A percentile compares a stretch with the other conserved stretches of the same genome.
Conservation (phyloP, 2,113 vertebrate species). For the Paracyprichromis sp. region DNA sequence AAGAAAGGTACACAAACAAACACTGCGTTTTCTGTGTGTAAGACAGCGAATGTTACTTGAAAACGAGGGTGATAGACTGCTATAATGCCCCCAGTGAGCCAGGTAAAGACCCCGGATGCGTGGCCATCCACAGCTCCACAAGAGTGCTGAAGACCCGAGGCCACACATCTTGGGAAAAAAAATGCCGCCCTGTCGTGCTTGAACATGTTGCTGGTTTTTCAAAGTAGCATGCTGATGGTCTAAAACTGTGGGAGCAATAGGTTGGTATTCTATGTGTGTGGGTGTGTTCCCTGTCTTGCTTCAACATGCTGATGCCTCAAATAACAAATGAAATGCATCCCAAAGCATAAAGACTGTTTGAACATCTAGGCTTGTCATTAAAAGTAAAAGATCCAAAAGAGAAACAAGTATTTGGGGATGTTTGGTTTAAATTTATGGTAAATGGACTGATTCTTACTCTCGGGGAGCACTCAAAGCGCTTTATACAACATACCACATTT, state of each 20-base stretch:
- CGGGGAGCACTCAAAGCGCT: no score
- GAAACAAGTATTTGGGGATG: no score
- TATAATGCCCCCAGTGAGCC: not conserved
- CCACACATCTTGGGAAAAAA: accelerated
- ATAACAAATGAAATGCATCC: not conserved
- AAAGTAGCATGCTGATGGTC: accelerated
- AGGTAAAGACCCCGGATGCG: accelerated
- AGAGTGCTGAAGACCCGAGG: accelerated
- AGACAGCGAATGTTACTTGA: not conserved
- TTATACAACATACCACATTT: no score
- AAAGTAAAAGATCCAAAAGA: no score
- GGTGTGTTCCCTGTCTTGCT: not conserved
- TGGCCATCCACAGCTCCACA: not conserved
- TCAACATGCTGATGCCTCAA: not conserved
- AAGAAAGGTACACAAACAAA: not conserved
- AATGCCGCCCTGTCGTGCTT: not conserved
- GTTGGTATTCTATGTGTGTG: not conserved
- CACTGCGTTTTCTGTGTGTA: accelerated
- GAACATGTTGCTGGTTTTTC: not conserved
- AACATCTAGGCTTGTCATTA: no score
- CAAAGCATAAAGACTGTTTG: not conserved
- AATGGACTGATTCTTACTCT: no score
- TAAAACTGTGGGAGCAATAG: not conserved
- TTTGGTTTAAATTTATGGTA: no score
- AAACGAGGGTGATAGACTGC: not conserved